Evolutionary conservation across 2,888 invertebrate genomes (phyloP), one percentile per base, ranked within the genome.

Genomic region (Leucophenga maculata): DNA sequence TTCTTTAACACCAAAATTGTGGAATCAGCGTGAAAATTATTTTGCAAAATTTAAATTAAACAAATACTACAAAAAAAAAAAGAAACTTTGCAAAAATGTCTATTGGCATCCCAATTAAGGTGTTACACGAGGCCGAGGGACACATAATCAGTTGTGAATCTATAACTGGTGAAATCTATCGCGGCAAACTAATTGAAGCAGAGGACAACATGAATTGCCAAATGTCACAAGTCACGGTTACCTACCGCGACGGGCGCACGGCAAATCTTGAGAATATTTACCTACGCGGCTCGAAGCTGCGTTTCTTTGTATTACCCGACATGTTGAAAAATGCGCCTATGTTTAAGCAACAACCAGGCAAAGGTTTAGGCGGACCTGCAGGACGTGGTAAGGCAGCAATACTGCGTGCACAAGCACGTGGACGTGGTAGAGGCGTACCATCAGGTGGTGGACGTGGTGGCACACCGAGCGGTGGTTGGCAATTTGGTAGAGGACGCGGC

Each of bases 171-270:
- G 99, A 99, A 93, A 97, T 99, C 55, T 99, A 98, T 90, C 93
- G 99, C 77, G 99, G 99, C 86, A 99, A 98, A 90, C 90, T 99
- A 55, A 95, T 99, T 57, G 99, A 99, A 91, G 99, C 99, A 6
- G 99, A 99, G 88, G 99, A 99, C 89, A 99, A 99, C 88, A 99
- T 99, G 99, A 99, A 99, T 91, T 98, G 98, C 90, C 98, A 99
- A 90, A 95, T 99, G 95, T 93, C 95, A 70, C 93, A 93, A 85
- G 95, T 98, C 54, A 96, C 95, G 16, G 97, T 97, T 14, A 98
- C 98, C 0, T 95, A 96, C 86, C 91, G 99, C 72, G 99, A 99
- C 87, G 99, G 99, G 4, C 91, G 96, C 75, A 95, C 96, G 0
- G 94, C 94, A 4, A 95, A 97, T 86, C 89, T 99, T 77, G 99